These are phyloP conservation scores for Trachops cirrhosus DNA, from an alignment of 2,797 vertebrate species.

Conservation along the genomic window DNA sequence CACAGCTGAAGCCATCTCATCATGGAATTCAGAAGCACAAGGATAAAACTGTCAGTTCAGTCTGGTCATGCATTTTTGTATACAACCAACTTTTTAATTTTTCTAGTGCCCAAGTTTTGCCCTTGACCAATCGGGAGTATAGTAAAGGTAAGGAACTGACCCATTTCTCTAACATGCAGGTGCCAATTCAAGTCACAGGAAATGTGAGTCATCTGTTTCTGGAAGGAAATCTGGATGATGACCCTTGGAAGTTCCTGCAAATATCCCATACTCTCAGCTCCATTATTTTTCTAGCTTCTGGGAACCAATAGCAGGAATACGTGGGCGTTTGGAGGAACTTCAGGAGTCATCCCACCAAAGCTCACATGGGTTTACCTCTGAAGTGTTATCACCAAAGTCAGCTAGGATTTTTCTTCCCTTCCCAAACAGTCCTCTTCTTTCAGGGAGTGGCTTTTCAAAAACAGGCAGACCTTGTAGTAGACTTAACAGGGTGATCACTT, in stretches of 20 bases:
- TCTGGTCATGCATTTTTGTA: neutral
- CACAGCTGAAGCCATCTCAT: neutral
- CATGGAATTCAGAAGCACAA: neutral
- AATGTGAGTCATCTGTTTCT: conserved; percentile 14
- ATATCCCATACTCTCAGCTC: neutral
- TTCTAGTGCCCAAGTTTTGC: neutral
- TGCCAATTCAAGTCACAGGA: conserved; percentile 22
- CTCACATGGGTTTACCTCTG: neutral
- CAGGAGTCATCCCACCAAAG: neutral
- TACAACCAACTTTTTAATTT: neutral
- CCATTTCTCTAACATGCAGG: neutral
- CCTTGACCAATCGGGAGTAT: neutral
- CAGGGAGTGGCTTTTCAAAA: conserved; percentile 61
- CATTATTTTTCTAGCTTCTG: neutral
- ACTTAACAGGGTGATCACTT: neutral
- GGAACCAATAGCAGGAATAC: neutral
- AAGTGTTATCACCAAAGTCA: conserved; percentile 23
- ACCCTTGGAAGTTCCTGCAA: neutral
- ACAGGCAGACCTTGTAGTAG: neutral
- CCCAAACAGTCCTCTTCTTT: conserved; percentile 20
- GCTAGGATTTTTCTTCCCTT: conserved; percentile 41
- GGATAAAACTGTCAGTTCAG: neutral
- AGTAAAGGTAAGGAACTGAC: neutral
- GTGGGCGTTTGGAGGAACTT: conserved; percentile 6
- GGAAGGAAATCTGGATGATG: neutral